Percentiles rank a stretch among this genome's conserved stretches.
phyloP scores from a whole-genome alignment of 1,140 invertebrate species.

The Tetragonula clypearis region DNA sequence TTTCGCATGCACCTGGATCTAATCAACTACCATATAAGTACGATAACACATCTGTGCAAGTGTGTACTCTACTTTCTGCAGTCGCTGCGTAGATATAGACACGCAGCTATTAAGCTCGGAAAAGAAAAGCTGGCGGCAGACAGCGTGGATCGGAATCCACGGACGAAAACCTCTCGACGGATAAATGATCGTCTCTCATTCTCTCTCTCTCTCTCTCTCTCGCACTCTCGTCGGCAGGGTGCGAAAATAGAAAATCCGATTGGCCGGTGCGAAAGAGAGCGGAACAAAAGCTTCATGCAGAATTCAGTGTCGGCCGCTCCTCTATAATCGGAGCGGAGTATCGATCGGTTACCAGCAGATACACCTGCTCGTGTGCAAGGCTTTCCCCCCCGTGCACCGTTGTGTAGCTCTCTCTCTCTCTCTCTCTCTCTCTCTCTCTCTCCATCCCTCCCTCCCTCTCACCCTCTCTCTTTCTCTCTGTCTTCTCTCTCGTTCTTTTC shows the following conservation, averaged over 20 bases:
- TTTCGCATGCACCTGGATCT: too few relatives aligned
- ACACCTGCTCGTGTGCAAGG: constrained; percentile 60
- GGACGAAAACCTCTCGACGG: constrained; percentile 22
- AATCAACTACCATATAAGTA: too few relatives aligned
- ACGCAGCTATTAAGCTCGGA: neutral
- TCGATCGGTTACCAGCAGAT: constrained; percentile 66
- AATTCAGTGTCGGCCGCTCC: constrained; percentile 71
- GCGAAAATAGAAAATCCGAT: constrained; percentile 70
- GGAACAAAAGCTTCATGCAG: constrained; percentile 72
- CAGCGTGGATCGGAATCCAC: neutral
- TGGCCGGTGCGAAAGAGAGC: constrained; percentile 68
- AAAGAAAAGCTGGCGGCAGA: neutral
- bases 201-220: too few relatives aligned
- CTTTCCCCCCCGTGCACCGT: constrained; percentile 44
- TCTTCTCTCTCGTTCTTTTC: neutral
- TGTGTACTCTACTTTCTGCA: too few relatives aligned
- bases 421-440: neutral
- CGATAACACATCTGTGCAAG: too few relatives aligned
- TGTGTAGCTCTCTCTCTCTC: neutral
- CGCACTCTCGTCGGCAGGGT: constrained; percentile 41
- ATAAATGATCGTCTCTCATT: constrained; percentile 32
- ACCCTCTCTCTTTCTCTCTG: neutral
- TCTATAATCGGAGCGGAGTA: constrained; percentile 70
- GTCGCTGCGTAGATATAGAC: too few relatives aligned
- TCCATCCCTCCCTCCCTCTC: neutral